Evolutionary conservation across 2,888 invertebrate species (phyloP), one percentile per base, ranked within the genome.

Genomic region (Dermolepida albohirtum): DNA sequence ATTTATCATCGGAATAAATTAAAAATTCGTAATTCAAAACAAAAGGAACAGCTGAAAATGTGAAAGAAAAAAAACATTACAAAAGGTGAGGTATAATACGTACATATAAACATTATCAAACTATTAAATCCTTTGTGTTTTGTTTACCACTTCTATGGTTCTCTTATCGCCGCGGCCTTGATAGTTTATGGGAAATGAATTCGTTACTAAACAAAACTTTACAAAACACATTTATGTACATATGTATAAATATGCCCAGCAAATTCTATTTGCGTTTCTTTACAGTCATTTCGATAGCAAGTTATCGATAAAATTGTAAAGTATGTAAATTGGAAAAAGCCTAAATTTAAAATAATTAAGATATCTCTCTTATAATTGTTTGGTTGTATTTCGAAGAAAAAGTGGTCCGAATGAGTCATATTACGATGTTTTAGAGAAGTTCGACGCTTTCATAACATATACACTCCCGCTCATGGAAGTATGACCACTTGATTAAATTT

Each of bases 111-210:
- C 39, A 47, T 62, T 62, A 62, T 47, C 59, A 49, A 59, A 39
- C 29, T 39, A 62, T 47, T 62, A 29, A 62, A 47, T 62, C 59
- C 34, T 62, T 47, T 62, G 59, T 62, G 34, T 39, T 62, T 62
- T 62, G 47, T 62, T 62, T 47, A 59, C 44, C 39, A 62, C 49
- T 62, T 47, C 59, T 44, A 27, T 50, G 27, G 39, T 10, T 47
- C 14, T 29, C 39, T 62, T 62, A 62, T 62, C 59, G 59, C 59
- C 5, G 29, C 47, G 59, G 29, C 59, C 59, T 62, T 62, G 59
- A 17, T 8, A 47, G 29, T 16, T n/a, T 16, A 47, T 16, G 47
- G 34, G 34, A 62, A 34, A 34, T 14, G 47, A 47, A 39, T 62
- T 47, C 16, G 49, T 62, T 62, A n/a, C 47, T 47, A 6, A 29